Conservation (phyloP, 2,888 invertebrate species). For the Patella depressa region DNA sequence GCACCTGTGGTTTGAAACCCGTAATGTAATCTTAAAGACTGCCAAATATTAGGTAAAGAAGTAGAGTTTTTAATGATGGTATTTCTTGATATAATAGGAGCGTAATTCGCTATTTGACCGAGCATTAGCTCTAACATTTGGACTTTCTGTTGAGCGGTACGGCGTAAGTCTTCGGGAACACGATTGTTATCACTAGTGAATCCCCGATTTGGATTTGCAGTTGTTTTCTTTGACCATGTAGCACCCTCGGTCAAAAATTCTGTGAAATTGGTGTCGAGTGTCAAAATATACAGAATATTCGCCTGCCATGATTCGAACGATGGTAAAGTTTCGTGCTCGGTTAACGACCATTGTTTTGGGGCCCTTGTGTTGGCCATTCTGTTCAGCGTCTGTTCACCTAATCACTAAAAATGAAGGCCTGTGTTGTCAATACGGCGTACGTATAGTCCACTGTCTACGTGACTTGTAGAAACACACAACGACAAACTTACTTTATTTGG, state of each 20-base stretch:
- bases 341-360: constrained; percentile 31
- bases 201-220: background rate
- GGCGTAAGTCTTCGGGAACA: background rate
- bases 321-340: constrained; percentile 27
- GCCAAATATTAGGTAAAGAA: constrained; percentile 38
- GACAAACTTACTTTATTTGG: no score
- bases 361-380: background rate
- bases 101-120: background rate
- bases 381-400: no score
- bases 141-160: constrained; percentile 17
- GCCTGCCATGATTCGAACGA: constrained; percentile 30
- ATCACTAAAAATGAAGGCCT: no score
- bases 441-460: no score
- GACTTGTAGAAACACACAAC: no score
- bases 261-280: constrained; percentile 29
- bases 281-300: constrained; percentile 22
- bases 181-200: background rate
- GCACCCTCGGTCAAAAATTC: constrained; percentile 26
- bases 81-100: constrained; percentile 34
- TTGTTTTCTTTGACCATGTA: constrained; percentile 16
- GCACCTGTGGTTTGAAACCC: constrained; percentile 48
- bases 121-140: constrained; percentile 14
- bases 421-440: no score
- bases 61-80: constrained; percentile 39
- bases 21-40: constrained; percentile 41